Evolutionary conservation across 2,113 vertebrate genomes (phyloP).

Genomic region (Thunnus thynnus): DNA sequence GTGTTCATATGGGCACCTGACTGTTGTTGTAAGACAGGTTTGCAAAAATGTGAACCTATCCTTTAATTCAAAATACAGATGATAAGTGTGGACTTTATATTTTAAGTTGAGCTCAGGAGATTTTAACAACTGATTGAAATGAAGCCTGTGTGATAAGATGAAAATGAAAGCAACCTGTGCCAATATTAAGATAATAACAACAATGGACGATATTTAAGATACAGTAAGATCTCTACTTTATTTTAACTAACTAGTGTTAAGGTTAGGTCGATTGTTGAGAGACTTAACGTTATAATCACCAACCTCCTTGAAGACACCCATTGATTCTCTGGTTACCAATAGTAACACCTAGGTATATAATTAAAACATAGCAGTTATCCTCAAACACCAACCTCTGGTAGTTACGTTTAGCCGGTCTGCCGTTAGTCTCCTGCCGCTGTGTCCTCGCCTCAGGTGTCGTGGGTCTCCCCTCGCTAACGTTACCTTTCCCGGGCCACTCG

Average conservation of each 20-base stretch:
- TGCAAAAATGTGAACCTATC: no score
- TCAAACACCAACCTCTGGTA: slow-evolving; percentile 82
- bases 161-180: background rate
- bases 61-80: no score
- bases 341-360: background rate
- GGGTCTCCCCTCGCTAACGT: slow-evolving; percentile 30
- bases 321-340: no score
- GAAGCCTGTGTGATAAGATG: no score
- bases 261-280: no score
- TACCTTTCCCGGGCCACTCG: slow-evolving; percentile 71
- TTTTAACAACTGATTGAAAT: no score
- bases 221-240: background rate
- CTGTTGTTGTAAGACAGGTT: no score
- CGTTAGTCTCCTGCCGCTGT: slow-evolving; percentile 61
- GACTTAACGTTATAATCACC: background rate
- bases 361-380: no score
- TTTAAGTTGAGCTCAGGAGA: no score
- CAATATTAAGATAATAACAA: background rate
- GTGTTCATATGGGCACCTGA: no score
- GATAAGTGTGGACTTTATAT: no score
- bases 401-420: slow-evolving; percentile 83
- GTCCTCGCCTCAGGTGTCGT: slow-evolving; percentile 40
- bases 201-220: background rate
- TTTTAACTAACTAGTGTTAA: background rate
- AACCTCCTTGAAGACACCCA: background rate